Evolutionary conservation across 2,113 vertebrate genomes (phyloP), one percentile per base, ranked within the genome.

Genomic region (Caranx melampygus): DNA sequence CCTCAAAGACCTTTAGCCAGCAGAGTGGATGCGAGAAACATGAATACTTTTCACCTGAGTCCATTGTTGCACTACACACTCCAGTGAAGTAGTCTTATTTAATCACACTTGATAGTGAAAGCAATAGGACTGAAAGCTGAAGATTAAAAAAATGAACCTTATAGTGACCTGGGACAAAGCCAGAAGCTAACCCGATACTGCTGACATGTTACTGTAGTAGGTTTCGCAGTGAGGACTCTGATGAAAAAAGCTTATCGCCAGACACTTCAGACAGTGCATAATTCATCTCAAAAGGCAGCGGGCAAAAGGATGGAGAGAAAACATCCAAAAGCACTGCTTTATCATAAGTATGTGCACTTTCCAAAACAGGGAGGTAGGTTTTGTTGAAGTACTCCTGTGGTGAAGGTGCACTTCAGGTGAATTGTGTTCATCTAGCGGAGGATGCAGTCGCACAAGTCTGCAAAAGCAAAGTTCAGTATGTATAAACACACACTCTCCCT

Each of bases 1-100:
- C 66, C 86, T 82, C 73, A 62, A 75, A 84, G 84, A 78, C 85
- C 76, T 87, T 79, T 61, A 61, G 81, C 42, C 59, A 68, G 60
- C 62, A 75, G 68, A 82, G 71, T 15, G 57, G 72, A 85, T 74
- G 67, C 0, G 4, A 80, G 57, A 61, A 58, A 82, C 67, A 86
- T 65, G 31, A 42, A 64, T 37, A 86, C 79, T 87, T 74, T 74
- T 74, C 0, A 3, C 63, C 55, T 67, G 74, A 77, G 75, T 87
- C 82, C 58, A 82, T 55, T 84, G 69, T 86, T 88, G 72, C 31
- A 49, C 68, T 40, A 54, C 66, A 69, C 60, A 74, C 80, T 79
- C 49, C 18, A 33, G 35, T 71, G 82, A 81, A 31, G 78, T 69
- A 64, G 82, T 83, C 69, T 72, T 31, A 76, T 74, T 77, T 86